phyloP scores from a whole-genome alignment of 2,888 invertebrate species.

The Operophtera brumata region DNA sequence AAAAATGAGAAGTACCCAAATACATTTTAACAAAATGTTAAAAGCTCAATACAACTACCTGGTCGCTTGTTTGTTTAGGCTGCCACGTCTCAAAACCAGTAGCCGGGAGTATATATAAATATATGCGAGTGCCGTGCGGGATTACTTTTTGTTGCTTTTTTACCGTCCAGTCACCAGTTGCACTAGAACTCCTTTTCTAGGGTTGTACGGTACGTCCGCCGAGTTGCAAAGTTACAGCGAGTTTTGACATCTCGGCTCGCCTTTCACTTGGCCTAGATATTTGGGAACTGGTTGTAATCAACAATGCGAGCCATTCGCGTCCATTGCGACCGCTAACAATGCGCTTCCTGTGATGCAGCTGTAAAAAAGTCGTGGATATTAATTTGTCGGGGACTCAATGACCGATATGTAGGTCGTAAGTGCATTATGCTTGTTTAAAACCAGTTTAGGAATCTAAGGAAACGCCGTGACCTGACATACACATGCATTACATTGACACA shows the following conservation, averaged over 20 bases:
- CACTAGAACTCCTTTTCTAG: constrained; percentile 59
- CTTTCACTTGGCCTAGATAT: constrained; percentile 80
- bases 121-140: constrained; percentile 55
- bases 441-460: constrained; percentile 16
- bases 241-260: constrained; percentile 70
- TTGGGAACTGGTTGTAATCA: constrained; percentile 75
- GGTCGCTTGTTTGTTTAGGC: constrained; percentile 79
- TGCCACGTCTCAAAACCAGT: constrained; percentile 75
- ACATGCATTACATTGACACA: background rate
- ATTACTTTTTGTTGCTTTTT: constrained; percentile 72
- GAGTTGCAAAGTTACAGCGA: constrained; percentile 39
- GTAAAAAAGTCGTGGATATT: constrained; percentile 35
- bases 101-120: constrained; percentile 64
- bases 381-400: constrained; percentile 22
- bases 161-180: constrained; percentile 71
- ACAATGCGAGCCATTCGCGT: constrained; percentile 55
- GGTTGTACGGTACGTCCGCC: constrained; percentile 43
- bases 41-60: constrained; percentile 71
- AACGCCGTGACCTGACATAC: constrained; percentile 4
- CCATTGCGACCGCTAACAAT: constrained; percentile 50
- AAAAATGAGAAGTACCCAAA: too few relatives aligned
- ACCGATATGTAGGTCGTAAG: background rate
- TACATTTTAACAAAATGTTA: constrained; percentile 67
- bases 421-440: constrained; percentile 9
- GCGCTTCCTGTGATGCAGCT: constrained; percentile 52